phyloP scores from a whole-genome alignment of 2,113 vertebrate genomes.

The Podarcis raffonei region DNA sequence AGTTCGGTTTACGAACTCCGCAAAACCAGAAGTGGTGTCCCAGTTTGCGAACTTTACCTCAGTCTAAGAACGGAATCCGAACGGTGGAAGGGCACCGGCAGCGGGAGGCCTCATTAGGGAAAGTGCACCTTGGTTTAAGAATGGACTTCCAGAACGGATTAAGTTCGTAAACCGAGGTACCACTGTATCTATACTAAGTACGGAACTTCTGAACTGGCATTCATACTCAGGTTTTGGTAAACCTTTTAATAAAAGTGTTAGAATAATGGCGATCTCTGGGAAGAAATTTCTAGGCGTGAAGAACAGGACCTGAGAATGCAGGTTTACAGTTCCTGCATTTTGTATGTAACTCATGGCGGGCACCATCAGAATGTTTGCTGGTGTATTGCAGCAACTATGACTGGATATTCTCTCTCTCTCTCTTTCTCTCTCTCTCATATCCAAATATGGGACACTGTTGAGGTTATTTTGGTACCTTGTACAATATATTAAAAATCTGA shows the following conservation, averaged over 20 bases:
- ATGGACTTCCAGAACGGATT: background rate
- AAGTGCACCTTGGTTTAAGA: no score
- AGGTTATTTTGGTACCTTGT: background rate
- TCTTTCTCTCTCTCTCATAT: background rate
- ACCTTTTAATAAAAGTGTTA: background rate
- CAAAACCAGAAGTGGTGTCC: no score
- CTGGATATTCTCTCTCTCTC: no score
- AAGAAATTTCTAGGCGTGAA: background rate
- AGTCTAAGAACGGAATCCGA: no score
- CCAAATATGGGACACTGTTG: background rate
- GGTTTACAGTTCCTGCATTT: background rate
- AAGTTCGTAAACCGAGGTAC: no score
- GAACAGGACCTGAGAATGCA: background rate
- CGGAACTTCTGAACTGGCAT: background rate
- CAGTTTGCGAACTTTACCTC: no score
- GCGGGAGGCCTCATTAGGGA: no score
- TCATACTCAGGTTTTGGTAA: background rate
- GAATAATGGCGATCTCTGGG: background rate
- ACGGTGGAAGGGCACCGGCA: no score
- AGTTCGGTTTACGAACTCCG: no score
- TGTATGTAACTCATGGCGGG: background rate
- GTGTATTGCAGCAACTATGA: background rate
- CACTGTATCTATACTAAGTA: background rate
- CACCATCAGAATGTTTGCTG: background rate
- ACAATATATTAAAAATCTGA: constrained; percentile 49